Conservation (phyloP, 2,113 vertebrate genomes). For the Mirounga angustirostris region DNA sequence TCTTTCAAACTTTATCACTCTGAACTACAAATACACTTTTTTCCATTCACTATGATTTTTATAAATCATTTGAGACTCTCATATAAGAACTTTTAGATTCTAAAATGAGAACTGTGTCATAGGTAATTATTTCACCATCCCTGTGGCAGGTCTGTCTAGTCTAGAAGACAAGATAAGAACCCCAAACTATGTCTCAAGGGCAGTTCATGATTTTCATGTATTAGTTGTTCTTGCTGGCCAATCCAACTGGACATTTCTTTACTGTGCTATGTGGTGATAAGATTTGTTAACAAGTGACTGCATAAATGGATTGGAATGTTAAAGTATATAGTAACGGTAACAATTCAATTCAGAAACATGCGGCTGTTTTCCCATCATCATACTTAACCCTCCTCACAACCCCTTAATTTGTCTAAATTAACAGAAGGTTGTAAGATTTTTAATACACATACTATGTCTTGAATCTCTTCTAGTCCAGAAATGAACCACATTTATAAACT, state of each 20-base stretch:
- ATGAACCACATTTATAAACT: not conserved
- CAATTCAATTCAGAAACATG: not conserved
- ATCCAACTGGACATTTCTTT: not conserved
- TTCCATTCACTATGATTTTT: not conserved
- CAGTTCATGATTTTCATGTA: not conserved
- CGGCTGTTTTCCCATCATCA: not conserved
- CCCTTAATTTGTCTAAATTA: not conserved
- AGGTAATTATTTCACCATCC: not conserved
- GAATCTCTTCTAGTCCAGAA: not conserved
- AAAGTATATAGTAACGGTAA: not conserved
- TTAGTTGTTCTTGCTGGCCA: not conserved
- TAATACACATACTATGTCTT: not conserved
- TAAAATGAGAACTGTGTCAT: too few relatives aligned
- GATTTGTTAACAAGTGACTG: not conserved
- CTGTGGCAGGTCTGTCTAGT: not conserved
- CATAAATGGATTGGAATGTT: not conserved
- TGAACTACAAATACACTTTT: not conserved
- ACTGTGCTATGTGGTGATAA: not conserved
- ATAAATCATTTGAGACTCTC: not conserved
- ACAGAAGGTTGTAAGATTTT: not conserved
- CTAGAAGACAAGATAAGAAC: not conserved
- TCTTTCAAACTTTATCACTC: not conserved
- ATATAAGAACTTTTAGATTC: not conserved
- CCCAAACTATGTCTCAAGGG: not conserved
- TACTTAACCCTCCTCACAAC: not conserved